Evolutionary conservation across 2,797 vertebrate genomes (phyloP).

Genomic region (Botia kubotai): DNA sequence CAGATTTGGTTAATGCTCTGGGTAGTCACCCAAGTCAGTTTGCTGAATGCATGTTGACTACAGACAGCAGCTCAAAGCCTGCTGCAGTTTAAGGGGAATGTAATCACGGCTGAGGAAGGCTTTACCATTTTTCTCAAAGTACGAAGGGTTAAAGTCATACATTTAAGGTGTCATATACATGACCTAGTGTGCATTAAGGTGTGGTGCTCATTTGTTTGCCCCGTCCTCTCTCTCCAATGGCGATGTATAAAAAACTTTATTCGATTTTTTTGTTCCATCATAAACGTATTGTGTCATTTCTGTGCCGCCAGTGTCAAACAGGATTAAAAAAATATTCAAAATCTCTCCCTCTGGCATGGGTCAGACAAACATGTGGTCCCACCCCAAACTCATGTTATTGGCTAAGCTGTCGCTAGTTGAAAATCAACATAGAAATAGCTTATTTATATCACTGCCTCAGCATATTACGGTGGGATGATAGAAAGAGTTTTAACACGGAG

Average conservation of each 20-base stretch:
- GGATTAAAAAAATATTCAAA: neutral
- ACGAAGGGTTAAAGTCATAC: neutral
- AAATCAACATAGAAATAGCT: too few relatives aligned
- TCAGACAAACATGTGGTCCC: neutral
- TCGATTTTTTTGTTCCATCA: neutral
- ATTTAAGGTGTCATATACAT: neutral
- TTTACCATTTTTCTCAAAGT: neutral
- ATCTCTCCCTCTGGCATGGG: neutral
- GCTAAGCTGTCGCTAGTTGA: too few relatives aligned
- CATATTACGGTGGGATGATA: too few relatives aligned
- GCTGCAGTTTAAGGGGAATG: neutral
- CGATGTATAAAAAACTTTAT: neutral
- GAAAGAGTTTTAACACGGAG: too few relatives aligned
- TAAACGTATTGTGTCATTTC: neutral
- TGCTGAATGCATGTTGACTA: slow-evolving; percentile 14
- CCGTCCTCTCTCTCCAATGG: neutral
- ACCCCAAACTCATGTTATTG: too few relatives aligned
- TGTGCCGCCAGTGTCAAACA: neutral
- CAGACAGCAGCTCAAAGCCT: neutral
- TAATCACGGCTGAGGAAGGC: neutral
- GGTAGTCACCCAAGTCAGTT: neutral
- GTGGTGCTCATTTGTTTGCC: neutral
- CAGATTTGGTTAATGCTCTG: slow-evolving; percentile 29
- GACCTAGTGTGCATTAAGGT: neutral
- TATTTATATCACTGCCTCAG: too few relatives aligned